These are phyloP conservation scores for Percina caprodes DNA, from an alignment of 2,113 vertebrate species.

Conservation along the genomic window DNA sequence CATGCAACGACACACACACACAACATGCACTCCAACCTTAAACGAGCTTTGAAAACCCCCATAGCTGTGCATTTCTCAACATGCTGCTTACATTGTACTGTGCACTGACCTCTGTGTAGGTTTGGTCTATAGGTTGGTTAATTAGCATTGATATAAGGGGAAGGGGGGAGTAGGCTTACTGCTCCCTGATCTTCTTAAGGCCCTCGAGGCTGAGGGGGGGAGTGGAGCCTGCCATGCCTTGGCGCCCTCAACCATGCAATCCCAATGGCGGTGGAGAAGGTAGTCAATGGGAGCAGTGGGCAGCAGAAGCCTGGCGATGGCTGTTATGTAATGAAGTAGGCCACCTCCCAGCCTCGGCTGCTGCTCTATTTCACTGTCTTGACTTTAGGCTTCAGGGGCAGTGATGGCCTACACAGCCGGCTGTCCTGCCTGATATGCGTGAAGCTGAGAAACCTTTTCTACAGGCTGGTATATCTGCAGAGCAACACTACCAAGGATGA, in stretches of 20 bases:
- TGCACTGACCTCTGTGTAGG: conserved; percentile 60
- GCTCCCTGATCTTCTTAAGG: conserved; percentile 71
- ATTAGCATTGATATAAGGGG: conserved; percentile 61
- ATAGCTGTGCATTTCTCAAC: conserved; percentile 32
- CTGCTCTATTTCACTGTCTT: conserved; percentile 67
- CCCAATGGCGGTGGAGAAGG: conserved; percentile 54
- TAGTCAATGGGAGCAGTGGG: conserved; percentile 63
- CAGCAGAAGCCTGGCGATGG: conserved; percentile 28
- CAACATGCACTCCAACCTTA: conserved; percentile 32
- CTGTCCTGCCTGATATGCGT: conserved; percentile 27
- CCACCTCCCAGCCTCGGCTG: conserved; percentile 65
- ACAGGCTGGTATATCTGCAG: conserved; percentile 24
- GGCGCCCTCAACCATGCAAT: conserved; percentile 56
- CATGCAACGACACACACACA: conserved; percentile 19
- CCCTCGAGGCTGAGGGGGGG: conserved; percentile 50
- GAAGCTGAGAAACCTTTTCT: conserved; percentile 28
- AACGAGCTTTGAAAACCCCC: conserved; percentile 25
- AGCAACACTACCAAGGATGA: background rate
- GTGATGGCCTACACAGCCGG: conserved; percentile 14
- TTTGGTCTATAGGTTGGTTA: conserved; percentile 61
- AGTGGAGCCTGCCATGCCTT: conserved; percentile 36
- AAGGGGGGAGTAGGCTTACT: conserved; percentile 29
- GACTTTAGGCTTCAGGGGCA: conserved; percentile 65
- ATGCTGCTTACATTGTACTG: conserved; percentile 58
- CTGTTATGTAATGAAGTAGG: conserved; percentile 82